phyloP scores from a whole-genome alignment of 2,797 vertebrate genomes.

The Squalus acanthias region DNA sequence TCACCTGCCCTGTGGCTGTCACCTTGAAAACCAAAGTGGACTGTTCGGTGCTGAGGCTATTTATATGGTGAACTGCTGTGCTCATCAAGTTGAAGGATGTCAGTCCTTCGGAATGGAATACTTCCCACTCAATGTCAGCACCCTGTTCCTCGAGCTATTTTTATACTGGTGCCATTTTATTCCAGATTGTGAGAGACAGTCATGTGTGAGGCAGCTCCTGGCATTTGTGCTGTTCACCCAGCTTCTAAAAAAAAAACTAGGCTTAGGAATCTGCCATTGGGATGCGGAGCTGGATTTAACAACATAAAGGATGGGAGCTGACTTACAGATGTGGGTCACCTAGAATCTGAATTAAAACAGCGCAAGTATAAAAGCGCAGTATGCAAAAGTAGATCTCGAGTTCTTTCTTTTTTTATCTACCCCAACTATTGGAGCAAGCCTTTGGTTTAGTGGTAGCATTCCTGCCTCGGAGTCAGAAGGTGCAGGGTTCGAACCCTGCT shows the following conservation, averaged over 20 bases:
- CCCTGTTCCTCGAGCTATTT: not conserved
- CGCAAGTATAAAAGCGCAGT: not conserved
- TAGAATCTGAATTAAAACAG: not conserved
- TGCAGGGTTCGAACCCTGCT: not conserved
- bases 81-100: not conserved
- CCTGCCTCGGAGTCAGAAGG: not conserved
- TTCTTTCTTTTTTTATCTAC: not conserved
- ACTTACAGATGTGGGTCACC: not conserved
- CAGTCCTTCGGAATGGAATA: not conserved
- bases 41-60: not conserved
- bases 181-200: not conserved
- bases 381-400: not conserved
- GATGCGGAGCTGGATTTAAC: not conserved
- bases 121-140: not conserved
- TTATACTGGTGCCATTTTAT: not conserved
- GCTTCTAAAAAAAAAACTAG: not conserved
- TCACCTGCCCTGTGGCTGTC: not conserved
- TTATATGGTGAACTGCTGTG: not conserved
- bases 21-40: not conserved
- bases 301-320: not conserved
- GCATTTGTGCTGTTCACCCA: not conserved
- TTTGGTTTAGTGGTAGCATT: not conserved
- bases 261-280: not conserved
- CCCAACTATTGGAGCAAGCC: not conserved
- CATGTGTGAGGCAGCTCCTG: not conserved